Percentiles rank a stretch among this genome's conserved stretches.
These are phyloP conservation scores for Phortica variegata DNA, from an alignment of 1,140 invertebrate species.

Conservation along the genomic window DNA sequence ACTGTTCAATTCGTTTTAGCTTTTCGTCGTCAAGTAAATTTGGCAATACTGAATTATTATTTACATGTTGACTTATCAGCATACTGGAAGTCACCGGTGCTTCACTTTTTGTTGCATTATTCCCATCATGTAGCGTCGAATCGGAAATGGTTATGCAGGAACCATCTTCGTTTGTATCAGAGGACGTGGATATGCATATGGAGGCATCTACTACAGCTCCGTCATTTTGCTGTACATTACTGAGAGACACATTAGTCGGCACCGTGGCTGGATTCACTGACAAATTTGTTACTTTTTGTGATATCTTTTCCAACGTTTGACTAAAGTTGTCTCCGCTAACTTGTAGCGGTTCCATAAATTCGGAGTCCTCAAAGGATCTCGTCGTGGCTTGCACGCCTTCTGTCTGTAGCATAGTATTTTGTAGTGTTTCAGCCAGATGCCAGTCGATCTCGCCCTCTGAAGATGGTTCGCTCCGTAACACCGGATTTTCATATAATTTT, in stretches of 20 bases:
- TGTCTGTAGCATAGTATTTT: too few relatives aligned
- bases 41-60: neutral
- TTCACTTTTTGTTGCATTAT: neutral
- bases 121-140: conserved; percentile 19
- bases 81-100: neutral
- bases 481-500: conserved; percentile 11
- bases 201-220: too few relatives aligned
- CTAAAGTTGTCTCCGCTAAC: conserved; percentile 30
- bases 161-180: conserved; percentile 17
- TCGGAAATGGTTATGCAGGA: conserved; percentile 44
- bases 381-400: neutral
- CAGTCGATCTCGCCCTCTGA: neutral
- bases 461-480: conserved; percentile 19
- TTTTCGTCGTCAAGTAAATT: conserved; percentile 23
- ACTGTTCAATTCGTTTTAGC: conserved; percentile 37
- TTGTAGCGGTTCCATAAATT: conserved; percentile 44
- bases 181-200: conserved; percentile 42
- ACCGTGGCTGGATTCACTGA: conserved; percentile 15
- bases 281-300: conserved; percentile 27
- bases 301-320: conserved; percentile 27
- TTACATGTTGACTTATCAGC: too few relatives aligned
- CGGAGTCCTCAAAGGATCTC: conserved; percentile 18
- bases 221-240: too few relatives aligned
- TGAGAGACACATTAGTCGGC: neutral
- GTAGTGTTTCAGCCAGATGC: neutral